phyloP scores from a whole-genome alignment of 2,113 vertebrate genomes.

The Pontoporia blainvillei region DNA sequence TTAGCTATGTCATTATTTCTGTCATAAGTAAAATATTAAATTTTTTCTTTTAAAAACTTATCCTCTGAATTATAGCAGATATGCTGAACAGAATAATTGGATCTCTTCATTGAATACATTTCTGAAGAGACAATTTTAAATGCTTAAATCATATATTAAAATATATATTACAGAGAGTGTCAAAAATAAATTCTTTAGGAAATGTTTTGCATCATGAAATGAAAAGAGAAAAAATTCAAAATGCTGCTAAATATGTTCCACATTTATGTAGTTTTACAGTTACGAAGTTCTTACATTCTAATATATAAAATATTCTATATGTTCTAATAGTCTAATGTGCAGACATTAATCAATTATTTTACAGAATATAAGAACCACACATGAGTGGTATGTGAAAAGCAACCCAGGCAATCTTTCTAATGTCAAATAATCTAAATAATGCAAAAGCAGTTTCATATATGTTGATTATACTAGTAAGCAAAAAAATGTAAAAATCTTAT shows the following conservation, averaged over 20 bases:
- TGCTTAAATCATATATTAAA: not conserved
- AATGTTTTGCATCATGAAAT: not conserved
- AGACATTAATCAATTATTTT: not conserved
- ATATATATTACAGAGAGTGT: not conserved
- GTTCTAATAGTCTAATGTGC: not conserved
- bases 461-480: not conserved
- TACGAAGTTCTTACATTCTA: not conserved
- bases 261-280: not conserved
- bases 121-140: not conserved
- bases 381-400: not conserved
- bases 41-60: not conserved
- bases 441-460: not conserved
- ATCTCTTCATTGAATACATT: not conserved
- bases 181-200: not conserved
- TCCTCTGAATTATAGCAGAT: not conserved
- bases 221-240: not conserved
- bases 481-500: not conserved
- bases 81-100: not conserved
- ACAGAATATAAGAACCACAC: not conserved
- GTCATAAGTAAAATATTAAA: not conserved
- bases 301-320: not conserved
- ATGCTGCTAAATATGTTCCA: not conserved
- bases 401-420: not conserved
- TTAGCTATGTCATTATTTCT: conserved; percentile 34
- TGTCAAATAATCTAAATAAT: not conserved